A percentile compares a stretch with the other conserved stretches of the same genome.
Evolutionary conservation across 2,113 vertebrate species (phyloP).

Genomic region (Cynopterus brachyotis): DNA sequence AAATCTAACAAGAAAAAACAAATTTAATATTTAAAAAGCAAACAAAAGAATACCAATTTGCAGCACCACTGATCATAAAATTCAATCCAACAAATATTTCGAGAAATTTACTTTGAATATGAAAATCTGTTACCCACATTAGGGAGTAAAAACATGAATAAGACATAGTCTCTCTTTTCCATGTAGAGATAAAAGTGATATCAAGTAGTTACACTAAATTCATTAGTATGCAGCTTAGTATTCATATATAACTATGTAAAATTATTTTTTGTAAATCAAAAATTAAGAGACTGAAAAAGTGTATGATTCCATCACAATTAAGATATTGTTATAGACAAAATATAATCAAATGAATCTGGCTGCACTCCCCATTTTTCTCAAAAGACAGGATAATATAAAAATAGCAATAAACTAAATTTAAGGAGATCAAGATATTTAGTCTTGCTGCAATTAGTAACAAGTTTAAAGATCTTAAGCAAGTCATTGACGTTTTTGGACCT

Average conservation of each 20-base stretch:
- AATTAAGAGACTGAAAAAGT: neutral
- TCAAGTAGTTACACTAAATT: neutral
- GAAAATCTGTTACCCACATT: neutral
- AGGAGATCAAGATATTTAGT: neutral
- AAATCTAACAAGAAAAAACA: neutral
- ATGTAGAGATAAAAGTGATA: neutral
- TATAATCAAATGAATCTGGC: neutral
- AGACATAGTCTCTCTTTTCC: neutral
- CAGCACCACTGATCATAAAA: neutral
- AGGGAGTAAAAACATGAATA: neutral
- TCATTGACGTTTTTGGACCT: neutral
- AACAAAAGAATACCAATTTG: neutral
- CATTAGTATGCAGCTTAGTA: neutral
- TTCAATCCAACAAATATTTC: neutral
- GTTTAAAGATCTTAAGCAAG: neutral
- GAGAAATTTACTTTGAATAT: neutral
- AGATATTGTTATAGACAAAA: neutral
- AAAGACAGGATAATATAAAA: neutral
- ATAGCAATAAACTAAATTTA: neutral
- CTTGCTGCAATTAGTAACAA: neutral
- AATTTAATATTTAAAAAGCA: constrained; percentile 16
- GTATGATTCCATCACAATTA: neutral
- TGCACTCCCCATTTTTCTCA: neutral
- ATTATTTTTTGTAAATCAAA: neutral
- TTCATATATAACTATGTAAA: neutral